Conservation (phyloP, 2,888 invertebrate species). For the Stenurella melanura region DNA sequence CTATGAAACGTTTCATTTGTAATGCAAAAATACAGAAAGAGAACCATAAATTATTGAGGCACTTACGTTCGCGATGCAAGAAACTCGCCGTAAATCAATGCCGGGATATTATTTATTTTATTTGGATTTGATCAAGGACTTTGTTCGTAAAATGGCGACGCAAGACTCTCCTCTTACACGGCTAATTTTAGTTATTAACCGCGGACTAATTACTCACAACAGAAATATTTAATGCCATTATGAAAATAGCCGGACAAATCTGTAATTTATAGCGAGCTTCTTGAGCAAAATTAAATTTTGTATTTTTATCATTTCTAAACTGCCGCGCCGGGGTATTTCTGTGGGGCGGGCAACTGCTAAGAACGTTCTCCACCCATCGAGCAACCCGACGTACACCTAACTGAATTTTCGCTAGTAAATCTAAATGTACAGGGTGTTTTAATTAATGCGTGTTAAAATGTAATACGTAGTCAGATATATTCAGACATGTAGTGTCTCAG, state of each 20-base stretch:
- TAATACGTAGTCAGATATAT: no score
- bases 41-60: slow-evolving; percentile 57
- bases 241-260: neutral
- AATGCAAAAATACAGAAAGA: slow-evolving; percentile 58
- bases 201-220: neutral
- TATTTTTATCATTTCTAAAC: no score
- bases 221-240: neutral
- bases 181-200: slow-evolving; percentile 6
- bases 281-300: no score
- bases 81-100: slow-evolving; percentile 56
- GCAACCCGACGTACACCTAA: no score
- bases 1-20: slow-evolving; percentile 58
- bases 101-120: slow-evolving; percentile 48
- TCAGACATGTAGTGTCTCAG: no score
- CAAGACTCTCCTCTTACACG: slow-evolving; percentile 2
- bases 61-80: slow-evolving; percentile 58
- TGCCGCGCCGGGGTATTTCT: no score
- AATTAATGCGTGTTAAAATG: no score
- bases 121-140: slow-evolving; percentile 27
- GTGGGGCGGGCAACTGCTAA: no score
- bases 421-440: no score
- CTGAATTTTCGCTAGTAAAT: no score
- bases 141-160: slow-evolving; percentile 22
- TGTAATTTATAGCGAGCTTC: no score
- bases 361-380: no score